A percentile compares a stretch with the other conserved stretches of the same genome.
Evolutionary conservation across 2,888 invertebrate genomes (phyloP).

Genomic region (Cantharis rustica): DNA sequence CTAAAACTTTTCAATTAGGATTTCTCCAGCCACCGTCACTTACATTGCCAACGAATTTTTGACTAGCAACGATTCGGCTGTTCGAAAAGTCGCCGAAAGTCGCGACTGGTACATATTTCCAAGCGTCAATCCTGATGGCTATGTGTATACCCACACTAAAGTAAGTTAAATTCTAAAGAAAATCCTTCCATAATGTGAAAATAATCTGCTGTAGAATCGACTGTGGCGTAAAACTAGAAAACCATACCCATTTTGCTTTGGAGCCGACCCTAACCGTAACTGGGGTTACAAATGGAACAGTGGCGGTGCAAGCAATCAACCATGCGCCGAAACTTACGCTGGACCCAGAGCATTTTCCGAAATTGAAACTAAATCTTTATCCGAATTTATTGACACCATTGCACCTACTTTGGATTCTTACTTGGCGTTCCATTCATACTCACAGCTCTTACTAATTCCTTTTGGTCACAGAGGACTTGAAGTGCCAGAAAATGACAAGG

Average conservation of each 20-base stretch:
- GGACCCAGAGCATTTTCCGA: constrained; percentile 75
- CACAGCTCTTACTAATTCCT: constrained; percentile 71
- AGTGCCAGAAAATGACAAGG: constrained; percentile 63
- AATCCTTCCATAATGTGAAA: neutral
- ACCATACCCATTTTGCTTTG: constrained; percentile 60
- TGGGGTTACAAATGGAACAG: constrained; percentile 73
- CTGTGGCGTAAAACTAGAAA: constrained; percentile 73
- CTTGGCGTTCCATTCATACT: constrained; percentile 75
- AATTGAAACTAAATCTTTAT: constrained; percentile 62
- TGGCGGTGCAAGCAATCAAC: constrained; percentile 61
- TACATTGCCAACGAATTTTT: constrained; percentile 70
- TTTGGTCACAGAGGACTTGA: constrained; percentile 69
- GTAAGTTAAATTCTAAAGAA: neutral
- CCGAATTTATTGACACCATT: constrained; percentile 59
- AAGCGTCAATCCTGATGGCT: constrained; percentile 76
- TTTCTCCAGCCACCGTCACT: constrained; percentile 47
- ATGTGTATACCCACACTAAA: constrained; percentile 62
- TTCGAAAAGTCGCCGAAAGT: constrained; percentile 64
- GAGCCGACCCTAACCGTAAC: constrained; percentile 80
- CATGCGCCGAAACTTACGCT: constrained; percentile 68
- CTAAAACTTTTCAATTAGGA: constrained; percentile 42
- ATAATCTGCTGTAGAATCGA: constrained; percentile 58
- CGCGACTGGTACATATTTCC: constrained; percentile 80
- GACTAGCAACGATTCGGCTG: constrained; percentile 61
- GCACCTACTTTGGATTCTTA: constrained; percentile 63